These are phyloP conservation scores for Aphidius ervi DNA, from an alignment of 1,140 invertebrate genomes.

Conservation along the genomic window DNA sequence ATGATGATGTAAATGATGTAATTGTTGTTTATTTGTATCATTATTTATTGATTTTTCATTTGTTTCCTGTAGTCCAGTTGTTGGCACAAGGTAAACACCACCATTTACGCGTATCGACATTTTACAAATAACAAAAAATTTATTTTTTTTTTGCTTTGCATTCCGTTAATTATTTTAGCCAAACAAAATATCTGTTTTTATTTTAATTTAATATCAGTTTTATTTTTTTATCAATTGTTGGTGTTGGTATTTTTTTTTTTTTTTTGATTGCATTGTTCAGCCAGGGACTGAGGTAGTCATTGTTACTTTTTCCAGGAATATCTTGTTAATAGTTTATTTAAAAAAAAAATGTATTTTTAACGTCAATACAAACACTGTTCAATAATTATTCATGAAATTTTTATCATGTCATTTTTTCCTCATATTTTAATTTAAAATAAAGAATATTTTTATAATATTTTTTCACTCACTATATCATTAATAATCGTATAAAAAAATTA, in stretches of 20 bases:
- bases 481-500: too few species aligned
- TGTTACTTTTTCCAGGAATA: background rate
- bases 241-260: background rate
- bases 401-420: too few species aligned
- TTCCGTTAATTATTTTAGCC: too few species aligned
- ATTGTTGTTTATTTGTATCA: slow-evolving; percentile 34
- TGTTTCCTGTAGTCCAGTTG: slow-evolving; percentile 28
- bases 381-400: too few species aligned
- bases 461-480: too few species aligned
- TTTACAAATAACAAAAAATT: slow-evolving; percentile 14
- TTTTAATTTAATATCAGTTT: background rate
- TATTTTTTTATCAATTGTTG: too few species aligned
- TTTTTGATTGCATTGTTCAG: background rate
- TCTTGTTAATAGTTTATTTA: too few species aligned
- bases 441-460: too few species aligned
- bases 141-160: too few species aligned
- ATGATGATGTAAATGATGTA: slow-evolving; percentile 35
- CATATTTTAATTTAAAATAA: too few species aligned
- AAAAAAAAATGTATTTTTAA: too few species aligned
- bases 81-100: slow-evolving; percentile 47
- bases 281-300: slow-evolving; percentile 15
- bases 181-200: background rate
- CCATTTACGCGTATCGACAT: slow-evolving; percentile 52
- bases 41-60: slow-evolving; percentile 35
- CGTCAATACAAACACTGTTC: too few species aligned